Conservation (phyloP, 1,140 invertebrate species). For the Potamilus streckersoni region DNA sequence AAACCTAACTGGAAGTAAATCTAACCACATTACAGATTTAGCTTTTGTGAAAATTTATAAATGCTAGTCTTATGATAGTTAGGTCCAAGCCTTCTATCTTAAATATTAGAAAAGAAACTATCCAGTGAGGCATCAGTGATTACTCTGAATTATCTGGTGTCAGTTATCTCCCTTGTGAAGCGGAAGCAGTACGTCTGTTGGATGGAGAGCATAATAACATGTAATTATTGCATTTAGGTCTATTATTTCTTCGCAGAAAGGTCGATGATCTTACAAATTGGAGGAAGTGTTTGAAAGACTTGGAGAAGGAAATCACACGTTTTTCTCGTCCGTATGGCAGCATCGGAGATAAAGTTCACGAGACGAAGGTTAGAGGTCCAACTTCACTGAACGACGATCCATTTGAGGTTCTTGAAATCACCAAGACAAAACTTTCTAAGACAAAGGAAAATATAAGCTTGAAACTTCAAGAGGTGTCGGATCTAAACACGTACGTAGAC, state of each 20-base stretch:
- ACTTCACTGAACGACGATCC: conserved; percentile 1
- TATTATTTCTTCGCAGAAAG: conserved; percentile 12
- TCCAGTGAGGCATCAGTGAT: too few species aligned
- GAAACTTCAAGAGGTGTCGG: conserved; percentile 4
- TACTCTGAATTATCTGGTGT: too few species aligned
- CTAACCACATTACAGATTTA: too few species aligned
- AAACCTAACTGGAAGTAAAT: too few species aligned
- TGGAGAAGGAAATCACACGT: conserved; percentile 17
- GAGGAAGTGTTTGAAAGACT: conserved; percentile 18
- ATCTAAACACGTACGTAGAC: background rate
- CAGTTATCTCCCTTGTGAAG: too few species aligned
- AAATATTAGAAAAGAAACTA: too few species aligned
- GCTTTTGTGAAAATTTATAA: too few species aligned
- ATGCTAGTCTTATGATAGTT: too few species aligned
- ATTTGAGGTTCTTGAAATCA: background rate
- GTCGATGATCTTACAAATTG: conserved; percentile 21
- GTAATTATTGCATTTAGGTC: background rate
- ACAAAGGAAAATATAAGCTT: conserved; percentile 28
- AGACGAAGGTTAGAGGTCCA: background rate
- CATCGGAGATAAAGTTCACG: background rate
- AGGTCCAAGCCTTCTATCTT: too few species aligned
- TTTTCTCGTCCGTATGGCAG: conserved; percentile 14
- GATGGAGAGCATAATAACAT: too few species aligned
- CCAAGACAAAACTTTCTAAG: conserved; percentile 28
- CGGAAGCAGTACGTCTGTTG: too few species aligned